Conservation (phyloP, 2,113 vertebrate genomes). For the Microcebus jonahi region DNA sequence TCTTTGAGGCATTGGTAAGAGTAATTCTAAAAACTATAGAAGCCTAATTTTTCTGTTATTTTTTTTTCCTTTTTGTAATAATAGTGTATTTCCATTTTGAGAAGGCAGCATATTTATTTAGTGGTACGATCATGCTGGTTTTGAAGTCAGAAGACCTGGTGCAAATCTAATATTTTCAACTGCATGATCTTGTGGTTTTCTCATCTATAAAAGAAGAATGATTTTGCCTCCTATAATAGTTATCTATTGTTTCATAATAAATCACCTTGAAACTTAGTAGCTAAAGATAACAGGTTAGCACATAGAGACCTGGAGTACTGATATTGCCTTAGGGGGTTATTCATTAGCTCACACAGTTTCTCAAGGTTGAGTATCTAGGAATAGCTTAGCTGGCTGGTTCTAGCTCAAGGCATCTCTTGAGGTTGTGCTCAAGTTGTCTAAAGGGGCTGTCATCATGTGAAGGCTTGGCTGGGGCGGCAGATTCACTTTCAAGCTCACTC, state of each 20-base stretch:
- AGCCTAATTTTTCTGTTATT: background rate
- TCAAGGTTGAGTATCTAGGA: background rate
- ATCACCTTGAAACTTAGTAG: background rate
- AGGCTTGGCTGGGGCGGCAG: background rate
- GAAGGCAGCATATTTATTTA: background rate
- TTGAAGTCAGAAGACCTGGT: background rate
- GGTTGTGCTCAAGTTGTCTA: background rate
- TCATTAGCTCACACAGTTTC: background rate
- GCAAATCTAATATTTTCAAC: slow-evolving; percentile 28
- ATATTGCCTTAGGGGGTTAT: background rate
- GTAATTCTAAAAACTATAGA: background rate
- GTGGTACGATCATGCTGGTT: background rate
- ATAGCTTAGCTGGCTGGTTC: background rate
- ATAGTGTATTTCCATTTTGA: background rate
- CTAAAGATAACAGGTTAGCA: background rate
- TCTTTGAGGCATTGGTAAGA: slow-evolving; percentile 6
- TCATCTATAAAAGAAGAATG: background rate
- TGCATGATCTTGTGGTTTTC: background rate
- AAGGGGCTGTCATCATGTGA: background rate
- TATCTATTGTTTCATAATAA: background rate
- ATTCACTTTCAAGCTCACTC: background rate
- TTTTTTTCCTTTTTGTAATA: background rate
- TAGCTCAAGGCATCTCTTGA: background rate
- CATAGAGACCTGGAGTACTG: background rate
- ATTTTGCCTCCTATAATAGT: background rate